These are phyloP conservation scores for Quadroppia sp. DNA, from an alignment of 2,888 invertebrate species.

Conservation along the genomic window DNA sequence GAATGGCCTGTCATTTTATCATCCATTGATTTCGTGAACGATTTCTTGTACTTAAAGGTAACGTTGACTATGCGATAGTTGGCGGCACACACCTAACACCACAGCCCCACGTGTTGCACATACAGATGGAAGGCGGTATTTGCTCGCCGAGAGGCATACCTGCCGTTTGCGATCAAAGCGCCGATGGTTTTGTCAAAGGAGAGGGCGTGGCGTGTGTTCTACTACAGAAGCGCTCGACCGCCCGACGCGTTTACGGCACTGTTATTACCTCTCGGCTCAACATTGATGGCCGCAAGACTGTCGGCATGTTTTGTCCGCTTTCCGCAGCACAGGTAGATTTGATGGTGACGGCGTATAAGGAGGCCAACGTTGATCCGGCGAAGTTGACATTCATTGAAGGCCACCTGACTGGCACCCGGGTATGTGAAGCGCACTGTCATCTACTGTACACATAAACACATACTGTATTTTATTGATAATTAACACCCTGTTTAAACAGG, in stretches of 20 bases:
- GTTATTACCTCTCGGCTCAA: slow-evolving; percentile 82
- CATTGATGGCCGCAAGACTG: slow-evolving; percentile 85
- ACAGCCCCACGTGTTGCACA: slow-evolving; percentile 60
- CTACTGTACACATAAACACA: background rate
- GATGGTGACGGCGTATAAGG: slow-evolving; percentile 30
- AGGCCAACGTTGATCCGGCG: slow-evolving; percentile 53
- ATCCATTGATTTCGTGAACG: too few species aligned
- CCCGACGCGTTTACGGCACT: too few species aligned
- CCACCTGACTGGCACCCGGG: slow-evolving; percentile 60
- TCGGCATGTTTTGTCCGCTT: slow-evolving; percentile 80
- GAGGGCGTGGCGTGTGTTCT: slow-evolving; percentile 60
- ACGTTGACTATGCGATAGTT: slow-evolving; percentile 56
- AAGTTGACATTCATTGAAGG: slow-evolving; percentile 57
- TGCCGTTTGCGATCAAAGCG: slow-evolving; percentile 74
- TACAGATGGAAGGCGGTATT: slow-evolving; percentile 86
- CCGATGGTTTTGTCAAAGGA: slow-evolving; percentile 76
- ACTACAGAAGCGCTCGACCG: slow-evolving; percentile 67
- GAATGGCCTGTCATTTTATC: too few species aligned
- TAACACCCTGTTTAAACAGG: slow-evolving; percentile 51
- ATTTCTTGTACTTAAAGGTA: slow-evolving; percentile 59
- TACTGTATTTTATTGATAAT: background rate
- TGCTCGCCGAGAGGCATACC: slow-evolving; percentile 83
- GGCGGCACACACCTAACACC: slow-evolving; percentile 56
- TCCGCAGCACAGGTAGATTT: slow-evolving; percentile 69
- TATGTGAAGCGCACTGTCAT: slow-evolving; percentile 62